Conservation (phyloP, 2,113 vertebrate genomes). For the Labeo catla region DNA sequence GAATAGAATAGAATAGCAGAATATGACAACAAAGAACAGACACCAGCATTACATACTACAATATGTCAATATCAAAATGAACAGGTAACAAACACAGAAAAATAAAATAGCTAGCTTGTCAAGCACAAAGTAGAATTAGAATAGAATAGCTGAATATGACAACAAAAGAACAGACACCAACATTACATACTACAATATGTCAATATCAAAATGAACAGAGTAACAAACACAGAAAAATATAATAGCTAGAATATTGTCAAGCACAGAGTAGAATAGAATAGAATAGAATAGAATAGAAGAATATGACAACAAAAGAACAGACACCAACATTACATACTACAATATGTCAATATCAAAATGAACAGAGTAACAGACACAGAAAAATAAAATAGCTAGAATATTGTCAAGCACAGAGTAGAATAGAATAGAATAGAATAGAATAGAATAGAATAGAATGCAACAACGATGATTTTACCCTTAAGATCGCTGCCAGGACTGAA, state of each 20-base stretch:
- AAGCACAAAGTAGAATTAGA: not conserved
- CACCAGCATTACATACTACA: not conserved
- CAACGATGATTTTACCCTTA: not conserved
- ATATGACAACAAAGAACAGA: too few species aligned
- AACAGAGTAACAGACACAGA: not conserved
- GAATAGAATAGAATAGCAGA: constrained; percentile 12
- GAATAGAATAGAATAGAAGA: not conserved
- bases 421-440: constrained; percentile 20
- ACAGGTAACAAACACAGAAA: not conserved
- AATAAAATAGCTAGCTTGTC: not conserved
- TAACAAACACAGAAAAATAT: not conserved
- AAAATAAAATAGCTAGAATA: not conserved
- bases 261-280: constrained; percentile 2
- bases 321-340: too few species aligned
- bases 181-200: not conserved
- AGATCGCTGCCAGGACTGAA: not conserved
- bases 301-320: too few species aligned
- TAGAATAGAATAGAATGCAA: not conserved
- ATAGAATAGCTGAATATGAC: not conserved
- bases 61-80: not conserved
- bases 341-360: not conserved
- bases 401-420: not conserved
- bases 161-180: too few species aligned
- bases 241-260: not conserved
- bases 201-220: not conserved